Base-by-base conservation (phyloP, 2,888 invertebrate species). In the Papilio protenor region DNA sequence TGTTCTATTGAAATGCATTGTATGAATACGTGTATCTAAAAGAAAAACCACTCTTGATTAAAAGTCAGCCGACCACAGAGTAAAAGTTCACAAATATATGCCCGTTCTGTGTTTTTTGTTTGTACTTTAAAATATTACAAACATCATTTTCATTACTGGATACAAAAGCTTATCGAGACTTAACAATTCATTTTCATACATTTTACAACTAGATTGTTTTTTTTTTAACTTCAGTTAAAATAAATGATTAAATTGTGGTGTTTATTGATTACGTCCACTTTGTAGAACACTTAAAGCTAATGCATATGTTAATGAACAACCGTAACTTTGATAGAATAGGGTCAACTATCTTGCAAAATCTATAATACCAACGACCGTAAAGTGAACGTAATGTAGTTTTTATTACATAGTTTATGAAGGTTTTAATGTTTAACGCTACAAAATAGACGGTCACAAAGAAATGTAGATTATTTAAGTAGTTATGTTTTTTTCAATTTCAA, bases 21-120 rank as follows among this genome's bases (percentile, higher is more conserved):
- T 73, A 73, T 73, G 47, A 73, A 61, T 49, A 74, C 61, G 61
- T 74, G 49, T 64, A 64, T 61, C 49, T 74, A 59, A 74, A 74
- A 74, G 74, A 64, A 64, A 74, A 74, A 64, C 64, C 61, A 74
- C 61, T 74, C 74, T 57, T 74, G 47, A 74, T 74, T 74, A 74
- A 74, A 74, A 74, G 59, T 74, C 74, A 47, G 74, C 61, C 61
- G 40, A 47, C 74, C 45, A 23, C 47, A 47, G 61, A 74, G 57
- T 74, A 64, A 74, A 74, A 74, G 40, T 66, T 66, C 66, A 49
- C 61, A 61, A 61, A 47, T 74, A 74, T 74, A 45, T 47, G 61
- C 40, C 40, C 40, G 40, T 40, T n/a, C 40, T 57, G 40, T 21
- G 57, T 55, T 57, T 59, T 59, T 73, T 40, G 11, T 33, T 57